These are phyloP conservation scores for Anguilla obscura DNA, from an alignment of 2,797 vertebrate species.

Conservation along the genomic window DNA sequence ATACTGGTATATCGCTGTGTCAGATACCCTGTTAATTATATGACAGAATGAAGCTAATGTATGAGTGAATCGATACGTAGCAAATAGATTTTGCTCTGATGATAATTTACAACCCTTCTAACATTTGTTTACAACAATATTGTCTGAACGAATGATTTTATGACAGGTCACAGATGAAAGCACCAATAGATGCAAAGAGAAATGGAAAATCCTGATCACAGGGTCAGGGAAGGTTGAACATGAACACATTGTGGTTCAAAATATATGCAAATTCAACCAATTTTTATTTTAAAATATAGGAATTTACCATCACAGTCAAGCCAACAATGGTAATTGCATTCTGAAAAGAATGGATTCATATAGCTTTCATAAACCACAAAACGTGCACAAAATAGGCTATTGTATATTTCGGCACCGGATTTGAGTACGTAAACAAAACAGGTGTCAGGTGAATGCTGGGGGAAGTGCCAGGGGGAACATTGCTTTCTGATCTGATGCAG, in stretches of 20 bases:
- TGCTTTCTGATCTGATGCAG: too few relatives aligned
- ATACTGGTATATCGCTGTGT: not conserved
- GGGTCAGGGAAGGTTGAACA: not conserved
- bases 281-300: not conserved
- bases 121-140: not conserved
- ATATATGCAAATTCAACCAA: not conserved
- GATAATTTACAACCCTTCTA: not conserved
- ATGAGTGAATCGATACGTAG: not conserved
- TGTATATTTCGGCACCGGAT: too few relatives aligned
- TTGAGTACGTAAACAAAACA: too few relatives aligned
- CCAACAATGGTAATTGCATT: not conserved
- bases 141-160: not conserved
- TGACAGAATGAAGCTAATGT: not conserved
- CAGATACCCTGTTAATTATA: not conserved
- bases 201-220: not conserved
- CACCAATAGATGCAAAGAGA: not conserved
- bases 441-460: too few relatives aligned
- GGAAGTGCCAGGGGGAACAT: too few relatives aligned
- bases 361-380: too few relatives aligned
- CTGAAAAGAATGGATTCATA: too few relatives aligned
- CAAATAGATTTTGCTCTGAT: constrained; percentile 17
- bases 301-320: not conserved
- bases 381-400: too few relatives aligned
- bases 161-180: constrained; percentile 5
- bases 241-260: not conserved